Conservation (phyloP, 2,888 invertebrate species). For the Chalcosyrphus nemorum region DNA sequence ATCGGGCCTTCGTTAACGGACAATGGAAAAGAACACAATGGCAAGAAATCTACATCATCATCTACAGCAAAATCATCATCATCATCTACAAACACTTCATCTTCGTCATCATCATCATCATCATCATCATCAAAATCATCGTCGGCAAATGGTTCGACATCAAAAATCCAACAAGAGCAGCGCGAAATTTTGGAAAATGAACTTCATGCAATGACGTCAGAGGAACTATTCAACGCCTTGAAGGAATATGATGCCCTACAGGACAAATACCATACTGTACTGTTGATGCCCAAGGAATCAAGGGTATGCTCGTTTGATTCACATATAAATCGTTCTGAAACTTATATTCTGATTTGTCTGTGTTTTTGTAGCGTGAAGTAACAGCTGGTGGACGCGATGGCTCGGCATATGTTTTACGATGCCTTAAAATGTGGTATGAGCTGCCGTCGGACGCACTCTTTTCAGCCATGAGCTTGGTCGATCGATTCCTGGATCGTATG, state of each 20-base stretch:
- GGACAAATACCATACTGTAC: conserved; percentile 87
- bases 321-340: neutral
- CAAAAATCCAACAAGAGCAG: conserved; percentile 71
- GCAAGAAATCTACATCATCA: conserved; percentile 74
- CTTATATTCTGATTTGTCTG: neutral
- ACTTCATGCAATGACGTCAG: conserved; percentile 78
- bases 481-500: conserved; percentile 92
- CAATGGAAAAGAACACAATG: conserved; percentile 76
- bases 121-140: conserved; percentile 56
- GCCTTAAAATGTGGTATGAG: conserved; percentile 93
- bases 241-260: conserved; percentile 88
- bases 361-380: conserved; percentile 85
- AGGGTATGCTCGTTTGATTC: conserved; percentile 83
- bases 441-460: conserved; percentile 90
- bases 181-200: conserved; percentile 77
- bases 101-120: conserved; percentile 51
- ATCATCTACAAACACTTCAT: conserved; percentile 26
- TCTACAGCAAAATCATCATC: conserved; percentile 45
- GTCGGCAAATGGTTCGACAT: conserved; percentile 44
- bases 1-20: conserved; percentile 77
- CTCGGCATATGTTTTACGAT: conserved; percentile 90
- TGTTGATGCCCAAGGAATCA: conserved; percentile 85
- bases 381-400: conserved; percentile 90
- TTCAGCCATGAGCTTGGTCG: conserved; percentile 90
- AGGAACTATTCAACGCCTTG: conserved; percentile 84